A percentile compares a stretch with the other conserved stretches of the same genome.
These are phyloP conservation scores for Colaptes auratus DNA, from an alignment of 2,113 vertebrate species.

Conservation along the genomic window DNA sequence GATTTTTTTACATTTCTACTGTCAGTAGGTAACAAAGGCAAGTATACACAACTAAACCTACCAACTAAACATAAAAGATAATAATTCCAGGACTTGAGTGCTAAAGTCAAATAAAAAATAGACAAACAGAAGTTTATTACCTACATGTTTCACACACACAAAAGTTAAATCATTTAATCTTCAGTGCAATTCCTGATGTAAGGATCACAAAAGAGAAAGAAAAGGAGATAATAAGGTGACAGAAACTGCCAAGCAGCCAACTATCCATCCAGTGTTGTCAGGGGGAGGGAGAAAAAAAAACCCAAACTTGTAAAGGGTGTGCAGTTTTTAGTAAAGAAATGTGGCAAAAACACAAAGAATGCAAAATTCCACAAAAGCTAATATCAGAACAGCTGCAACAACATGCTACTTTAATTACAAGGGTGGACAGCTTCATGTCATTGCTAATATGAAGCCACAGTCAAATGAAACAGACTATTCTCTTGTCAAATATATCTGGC, in stretches of 20 bases:
- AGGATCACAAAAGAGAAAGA: neutral
- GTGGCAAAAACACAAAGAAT: neutral
- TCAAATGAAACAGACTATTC: neutral
- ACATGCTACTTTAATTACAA: neutral
- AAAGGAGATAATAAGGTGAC: neutral
- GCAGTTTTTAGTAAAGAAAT: neutral
- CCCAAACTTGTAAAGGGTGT: neutral
- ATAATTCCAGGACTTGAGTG: too few species aligned
- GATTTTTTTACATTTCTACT: neutral
- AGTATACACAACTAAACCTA: neutral
- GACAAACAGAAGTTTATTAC: too few species aligned
- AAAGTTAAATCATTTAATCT: too few species aligned
- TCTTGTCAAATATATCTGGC: neutral
- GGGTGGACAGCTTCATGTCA: neutral
- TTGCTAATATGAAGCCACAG: neutral
- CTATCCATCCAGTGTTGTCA: rapidly evolving
- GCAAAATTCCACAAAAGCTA: neutral
- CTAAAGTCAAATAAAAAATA: too few species aligned
- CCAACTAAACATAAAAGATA: neutral
- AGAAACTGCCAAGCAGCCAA: neutral
- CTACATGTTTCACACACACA: too few species aligned
- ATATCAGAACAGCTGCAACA: neutral
- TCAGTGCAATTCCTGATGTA: neutral
- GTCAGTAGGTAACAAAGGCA: neutral
- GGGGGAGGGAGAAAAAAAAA: rapidly evolving